These are phyloP conservation scores for Andrena dorsata DNA, from an alignment of 2,888 invertebrate species.

Conservation along the genomic window DNA sequence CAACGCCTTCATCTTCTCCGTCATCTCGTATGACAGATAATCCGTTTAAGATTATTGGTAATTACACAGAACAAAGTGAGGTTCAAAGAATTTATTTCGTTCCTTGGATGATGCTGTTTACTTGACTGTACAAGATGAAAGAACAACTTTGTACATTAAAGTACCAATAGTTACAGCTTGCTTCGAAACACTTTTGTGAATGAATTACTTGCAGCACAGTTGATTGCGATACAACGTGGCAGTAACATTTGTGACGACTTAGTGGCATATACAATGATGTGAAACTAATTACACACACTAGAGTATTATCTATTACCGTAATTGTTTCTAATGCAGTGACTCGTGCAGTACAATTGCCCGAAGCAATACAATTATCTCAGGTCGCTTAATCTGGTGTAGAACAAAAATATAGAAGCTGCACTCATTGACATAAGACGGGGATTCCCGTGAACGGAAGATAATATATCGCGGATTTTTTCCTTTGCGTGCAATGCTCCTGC, in stretches of 20 bases:
- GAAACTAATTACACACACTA: slow-evolving; percentile 28
- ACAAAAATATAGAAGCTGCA: slow-evolving; percentile 14
- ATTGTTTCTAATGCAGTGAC: slow-evolving; percentile 11
- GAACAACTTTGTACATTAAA: no score
- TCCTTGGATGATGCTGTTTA: no score
- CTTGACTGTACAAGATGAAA: no score
- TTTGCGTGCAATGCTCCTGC: neutral
- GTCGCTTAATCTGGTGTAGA: slow-evolving; percentile 15
- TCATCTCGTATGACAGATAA: no score
- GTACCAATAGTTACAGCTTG: neutral
- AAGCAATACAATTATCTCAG: slow-evolving; percentile 20
- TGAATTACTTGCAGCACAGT: neutral
- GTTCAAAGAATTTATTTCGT: no score
- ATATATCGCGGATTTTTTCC: slow-evolving; percentile 3
- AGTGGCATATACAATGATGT: neutral
- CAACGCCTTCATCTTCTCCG: neutral
- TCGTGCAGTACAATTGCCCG: neutral
- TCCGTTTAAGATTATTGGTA: no score
- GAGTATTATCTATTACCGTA: slow-evolving; percentile 15
- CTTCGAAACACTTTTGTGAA: neutral
- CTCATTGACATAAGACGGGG: slow-evolving; percentile 14
- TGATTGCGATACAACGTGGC: neutral
- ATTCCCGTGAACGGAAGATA: slow-evolving; percentile 22
- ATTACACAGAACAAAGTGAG: no score
- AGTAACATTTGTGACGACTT: neutral